Evolutionary conservation across 2,797 vertebrate species (phyloP), one percentile per base, ranked within the genome.

Genomic region (Crax fasciolata): DNA sequence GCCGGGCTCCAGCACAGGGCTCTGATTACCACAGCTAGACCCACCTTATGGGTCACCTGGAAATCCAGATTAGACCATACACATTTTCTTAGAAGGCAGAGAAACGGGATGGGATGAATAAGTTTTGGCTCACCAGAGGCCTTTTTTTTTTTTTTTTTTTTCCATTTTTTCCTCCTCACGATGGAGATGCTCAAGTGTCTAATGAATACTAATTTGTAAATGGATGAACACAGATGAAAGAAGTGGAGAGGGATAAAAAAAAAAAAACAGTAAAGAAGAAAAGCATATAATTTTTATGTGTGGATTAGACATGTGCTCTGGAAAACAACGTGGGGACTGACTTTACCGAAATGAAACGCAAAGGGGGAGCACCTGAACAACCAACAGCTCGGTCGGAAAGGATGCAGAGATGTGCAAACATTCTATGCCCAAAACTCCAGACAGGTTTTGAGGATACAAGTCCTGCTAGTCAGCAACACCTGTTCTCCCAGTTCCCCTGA

Each of bases 21-120:
- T 96, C 90, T 92, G 95, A 96, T 95, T 95, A 94, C 94, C 75
- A 87, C 87, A 86, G 84, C 93, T 70, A 94, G 75, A 87, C 68
- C 62, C 75, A 61, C 72, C 78, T 92, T 72, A 95, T 78, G 79
- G 95, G 73, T 48, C 95, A 61, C 67, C 55, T 49, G 92, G 95
- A 95, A 95, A 87, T 90, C 70, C 18, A 23, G 54, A 96, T 93
- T 91, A 91, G 83, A 93, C 89, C 52, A 73, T 63, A 73, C 6
- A 79, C 59, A 88, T 89, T 90, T 93, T 90, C 90, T 94, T 84
- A 87, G 78, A 94, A 95, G 77, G 79, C 70, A 86, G 89, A 78
- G 89, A 88, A 91, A 32, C 46, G 78, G 57, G 14, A 78, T 14
- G 81, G 72, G 75, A 88, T 79, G 77, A 96, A 73, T 87, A 89